A percentile compares a stretch with the other conserved stretches of the same genome.
Evolutionary conservation across 2,797 vertebrate species (phyloP).

Genomic region (Melanotaenia nigrans): DNA sequence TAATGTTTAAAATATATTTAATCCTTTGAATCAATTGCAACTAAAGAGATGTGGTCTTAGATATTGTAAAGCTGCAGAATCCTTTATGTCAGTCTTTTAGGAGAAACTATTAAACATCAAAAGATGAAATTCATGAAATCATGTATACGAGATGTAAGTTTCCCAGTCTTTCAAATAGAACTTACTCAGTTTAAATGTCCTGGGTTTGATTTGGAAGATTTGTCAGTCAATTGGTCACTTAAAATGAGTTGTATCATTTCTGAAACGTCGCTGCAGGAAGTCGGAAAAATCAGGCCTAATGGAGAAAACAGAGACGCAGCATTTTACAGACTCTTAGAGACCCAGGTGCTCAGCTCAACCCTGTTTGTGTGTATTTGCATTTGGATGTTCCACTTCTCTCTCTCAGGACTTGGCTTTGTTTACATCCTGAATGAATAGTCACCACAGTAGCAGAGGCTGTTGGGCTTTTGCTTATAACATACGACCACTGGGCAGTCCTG

Average conservation of each 20-base stretch:
- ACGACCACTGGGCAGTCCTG: slow-evolving; percentile 27
- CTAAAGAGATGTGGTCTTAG: slow-evolving; percentile 33
- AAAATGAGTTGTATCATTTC: slow-evolving; percentile 38
- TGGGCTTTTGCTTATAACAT: slow-evolving; percentile 18
- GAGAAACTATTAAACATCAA: slow-evolving; percentile 5
- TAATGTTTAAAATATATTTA: slow-evolving; percentile 66
- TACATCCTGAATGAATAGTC: slow-evolving; percentile 21
- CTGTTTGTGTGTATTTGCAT: slow-evolving; percentile 35
- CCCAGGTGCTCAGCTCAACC: slow-evolving; percentile 43
- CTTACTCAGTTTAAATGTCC: neutral
- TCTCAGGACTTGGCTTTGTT: slow-evolving; percentile 47
- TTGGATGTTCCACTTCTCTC: slow-evolving; percentile 21
- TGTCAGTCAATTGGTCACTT: slow-evolving; percentile 15
- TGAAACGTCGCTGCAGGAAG: slow-evolving; percentile 44
- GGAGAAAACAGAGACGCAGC: slow-evolving; percentile 53
- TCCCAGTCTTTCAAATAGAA: slow-evolving; percentile 5
- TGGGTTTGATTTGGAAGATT: slow-evolving; percentile 3
- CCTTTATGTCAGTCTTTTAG: slow-evolving; percentile 12
- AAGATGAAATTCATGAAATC: neutral
- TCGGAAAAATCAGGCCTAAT: slow-evolving; percentile 44
- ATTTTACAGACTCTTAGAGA: slow-evolving; percentile 29
- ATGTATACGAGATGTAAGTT: neutral
- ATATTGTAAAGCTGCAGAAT: slow-evolving; percentile 21
- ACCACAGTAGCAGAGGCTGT: neutral
- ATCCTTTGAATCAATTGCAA: slow-evolving; percentile 53